phyloP scores from a whole-genome alignment of 1,140 invertebrate species.

The Augochlora pura region DNA sequence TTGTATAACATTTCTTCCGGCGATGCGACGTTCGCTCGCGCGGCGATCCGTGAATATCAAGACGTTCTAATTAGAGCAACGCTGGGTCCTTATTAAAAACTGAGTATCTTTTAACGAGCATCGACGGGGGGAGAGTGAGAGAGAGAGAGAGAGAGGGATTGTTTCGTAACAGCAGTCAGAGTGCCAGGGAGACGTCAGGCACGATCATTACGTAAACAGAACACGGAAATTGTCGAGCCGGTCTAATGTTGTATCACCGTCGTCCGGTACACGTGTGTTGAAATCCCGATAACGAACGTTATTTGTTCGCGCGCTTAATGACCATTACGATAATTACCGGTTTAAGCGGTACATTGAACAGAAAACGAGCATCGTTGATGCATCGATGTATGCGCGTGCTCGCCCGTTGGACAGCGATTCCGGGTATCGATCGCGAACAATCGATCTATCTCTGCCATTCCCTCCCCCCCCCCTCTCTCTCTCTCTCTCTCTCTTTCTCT shows the following conservation, averaged over 20 bases:
- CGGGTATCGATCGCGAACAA: no score
- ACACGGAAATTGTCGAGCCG: constrained; percentile 37
- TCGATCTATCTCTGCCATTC: neutral
- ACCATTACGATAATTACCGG: constrained; percentile 58
- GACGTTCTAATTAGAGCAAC: no score
- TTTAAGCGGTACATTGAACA: constrained; percentile 40
- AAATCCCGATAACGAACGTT: constrained; percentile 58
- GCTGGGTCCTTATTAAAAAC: neutral
- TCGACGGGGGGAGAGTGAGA: neutral
- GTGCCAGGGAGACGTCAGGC: neutral
- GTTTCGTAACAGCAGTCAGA: constrained; percentile 28
- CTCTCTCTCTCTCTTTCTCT: no score
- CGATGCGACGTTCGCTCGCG: no score
- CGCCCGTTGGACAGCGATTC: no score
- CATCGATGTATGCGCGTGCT: constrained; percentile 6
- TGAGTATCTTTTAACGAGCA: constrained; percentile 4
- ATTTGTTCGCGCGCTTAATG: constrained; percentile 51
- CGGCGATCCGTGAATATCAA: no score
- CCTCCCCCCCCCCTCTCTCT: no score
- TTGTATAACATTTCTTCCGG: no score
- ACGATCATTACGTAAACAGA: constrained; percentile 25
- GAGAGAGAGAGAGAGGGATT: neutral
- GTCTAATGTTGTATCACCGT: constrained; percentile 49
- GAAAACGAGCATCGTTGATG: constrained; percentile 41
- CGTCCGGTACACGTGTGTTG: constrained; percentile 43